Conservation (phyloP, 53 echinoderm and acorn worm genomes). For the Apostichopus leukothele region DNA sequence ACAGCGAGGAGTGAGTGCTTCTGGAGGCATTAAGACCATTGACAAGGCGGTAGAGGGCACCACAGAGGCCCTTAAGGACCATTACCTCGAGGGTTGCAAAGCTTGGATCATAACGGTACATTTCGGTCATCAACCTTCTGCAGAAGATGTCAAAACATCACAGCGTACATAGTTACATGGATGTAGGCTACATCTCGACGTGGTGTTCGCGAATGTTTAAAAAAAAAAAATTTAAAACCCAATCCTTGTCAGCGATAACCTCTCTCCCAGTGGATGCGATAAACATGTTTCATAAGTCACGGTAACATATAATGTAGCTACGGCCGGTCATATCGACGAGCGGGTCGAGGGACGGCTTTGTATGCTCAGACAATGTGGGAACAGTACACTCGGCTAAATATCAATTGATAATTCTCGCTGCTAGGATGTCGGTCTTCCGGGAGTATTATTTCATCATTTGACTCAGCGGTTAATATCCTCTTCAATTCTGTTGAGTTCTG, state of each 20-base stretch:
- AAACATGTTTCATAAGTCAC: not conserved
- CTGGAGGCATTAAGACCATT: slow-evolving; percentile 14
- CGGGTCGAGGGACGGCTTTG: not conserved
- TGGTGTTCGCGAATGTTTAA: not conserved
- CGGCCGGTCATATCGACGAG: not conserved
- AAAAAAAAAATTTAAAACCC: not conserved
- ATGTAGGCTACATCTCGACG: not conserved
- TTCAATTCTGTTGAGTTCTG: not conserved
- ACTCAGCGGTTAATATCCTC: not conserved
- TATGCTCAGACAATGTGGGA: not conserved
- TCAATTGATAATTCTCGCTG: not conserved
- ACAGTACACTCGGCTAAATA: not conserved
- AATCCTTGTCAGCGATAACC: not conserved
- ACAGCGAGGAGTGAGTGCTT: not conserved
- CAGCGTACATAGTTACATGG: not conserved
- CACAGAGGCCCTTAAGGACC: slow-evolving; percentile 18
- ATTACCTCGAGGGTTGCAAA: not conserved
- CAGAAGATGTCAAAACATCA: not conserved
- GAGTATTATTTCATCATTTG: not conserved
- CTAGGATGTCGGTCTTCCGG: slow-evolving; percentile 3
- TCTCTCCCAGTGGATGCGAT: not conserved
- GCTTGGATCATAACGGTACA: not conserved
- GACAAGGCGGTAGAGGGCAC: not conserved
- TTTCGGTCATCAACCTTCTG: not conserved
- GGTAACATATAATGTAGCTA: not conserved